phyloP scores from a whole-genome alignment of 2,797 vertebrate species.

The Scyliorhinus canicula region DNA sequence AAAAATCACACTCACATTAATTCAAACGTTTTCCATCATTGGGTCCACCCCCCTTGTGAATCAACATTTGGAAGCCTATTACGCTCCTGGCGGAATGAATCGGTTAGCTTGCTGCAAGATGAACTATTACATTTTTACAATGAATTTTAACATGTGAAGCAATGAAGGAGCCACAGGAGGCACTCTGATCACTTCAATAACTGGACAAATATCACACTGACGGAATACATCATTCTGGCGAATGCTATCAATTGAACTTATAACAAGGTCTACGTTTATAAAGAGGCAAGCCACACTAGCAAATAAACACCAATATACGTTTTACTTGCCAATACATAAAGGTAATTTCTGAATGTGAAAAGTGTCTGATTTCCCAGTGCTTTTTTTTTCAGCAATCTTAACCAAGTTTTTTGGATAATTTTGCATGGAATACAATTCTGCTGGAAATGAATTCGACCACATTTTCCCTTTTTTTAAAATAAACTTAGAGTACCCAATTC shows the following conservation, averaged over 20 bases:
- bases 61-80: background rate
- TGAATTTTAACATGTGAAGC: background rate
- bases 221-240: background rate
- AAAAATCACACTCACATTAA: background rate
- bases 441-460: background rate
- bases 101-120: background rate
- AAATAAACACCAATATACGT: background rate
- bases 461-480: too few relatives aligned
- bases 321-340: background rate
- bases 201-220: background rate
- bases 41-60: background rate
- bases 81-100: background rate
- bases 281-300: background rate
- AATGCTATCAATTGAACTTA: background rate
- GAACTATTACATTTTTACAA: background rate
- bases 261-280: background rate
- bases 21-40: background rate
- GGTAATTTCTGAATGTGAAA: background rate
- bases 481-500: too few relatives aligned
- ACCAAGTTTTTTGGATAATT: background rate
- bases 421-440: background rate
- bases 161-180: background rate
- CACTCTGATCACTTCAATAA: background rate
- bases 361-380: background rate
- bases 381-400: background rate